Evolutionary conservation across 1,140 invertebrate genomes (phyloP).

Genomic region (Ceratina japonica): DNA sequence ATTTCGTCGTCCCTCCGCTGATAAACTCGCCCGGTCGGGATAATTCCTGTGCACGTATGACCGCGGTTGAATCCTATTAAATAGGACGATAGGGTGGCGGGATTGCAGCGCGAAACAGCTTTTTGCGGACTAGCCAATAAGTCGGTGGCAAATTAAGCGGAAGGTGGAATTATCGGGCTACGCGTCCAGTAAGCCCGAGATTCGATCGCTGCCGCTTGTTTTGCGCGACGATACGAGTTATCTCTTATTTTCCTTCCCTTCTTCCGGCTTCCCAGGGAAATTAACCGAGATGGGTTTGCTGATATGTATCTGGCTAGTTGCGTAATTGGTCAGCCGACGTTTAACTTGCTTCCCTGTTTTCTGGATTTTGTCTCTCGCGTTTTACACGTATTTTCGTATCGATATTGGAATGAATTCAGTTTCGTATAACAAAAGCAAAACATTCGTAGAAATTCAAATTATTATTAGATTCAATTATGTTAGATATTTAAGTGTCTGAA

Average conservation of each 20-base stretch:
- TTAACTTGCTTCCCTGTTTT: not conserved
- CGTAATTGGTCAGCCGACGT: not conserved
- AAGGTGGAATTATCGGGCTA: slow-evolving; percentile 43
- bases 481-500: no score
- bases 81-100: not conserved
- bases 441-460: no score
- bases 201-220: slow-evolving; percentile 25
- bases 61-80: slow-evolving; percentile 47
- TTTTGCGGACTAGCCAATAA: slow-evolving; percentile 42
- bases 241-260: no score
- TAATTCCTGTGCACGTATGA: slow-evolving; percentile 44
- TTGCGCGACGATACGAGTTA: not conserved
- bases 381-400: no score
- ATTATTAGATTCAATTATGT: no score
- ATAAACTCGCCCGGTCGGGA: slow-evolving; percentile 34
- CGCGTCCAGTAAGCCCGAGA: slow-evolving; percentile 41
- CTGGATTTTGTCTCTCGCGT: no score
- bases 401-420: no score
- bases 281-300: not conserved
- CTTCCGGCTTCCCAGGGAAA: not conserved
- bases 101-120: slow-evolving; percentile 29
- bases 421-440: no score
- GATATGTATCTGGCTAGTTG: not conserved
- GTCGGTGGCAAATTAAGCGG: slow-evolving; percentile 46
- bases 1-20: slow-evolving; percentile 16